Percentiles rank a stretch among this genome's conserved stretches.
These are phyloP conservation scores for Tachuris rubrigastra DNA, from an alignment of 2,113 vertebrate species.

Conservation along the genomic window DNA sequence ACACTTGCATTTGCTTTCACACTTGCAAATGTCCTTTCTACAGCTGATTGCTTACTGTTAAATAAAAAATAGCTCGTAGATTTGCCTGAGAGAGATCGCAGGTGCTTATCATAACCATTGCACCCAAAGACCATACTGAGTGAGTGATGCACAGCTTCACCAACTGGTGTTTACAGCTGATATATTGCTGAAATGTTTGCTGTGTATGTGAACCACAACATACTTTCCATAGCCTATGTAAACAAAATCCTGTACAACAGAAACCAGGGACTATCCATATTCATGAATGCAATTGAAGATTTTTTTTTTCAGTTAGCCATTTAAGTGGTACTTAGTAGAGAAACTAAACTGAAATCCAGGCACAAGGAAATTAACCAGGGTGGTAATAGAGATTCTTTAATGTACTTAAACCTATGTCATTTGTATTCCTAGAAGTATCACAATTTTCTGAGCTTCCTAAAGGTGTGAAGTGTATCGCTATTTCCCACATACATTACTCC, in stretches of 20 bases:
- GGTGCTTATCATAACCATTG: background rate
- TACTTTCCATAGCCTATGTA: background rate
- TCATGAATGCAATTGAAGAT: background rate
- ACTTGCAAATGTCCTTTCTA: slow-evolving; percentile 31
- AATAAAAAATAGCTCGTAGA: background rate
- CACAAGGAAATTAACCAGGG: background rate
- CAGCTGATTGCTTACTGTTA: slow-evolving; percentile 20
- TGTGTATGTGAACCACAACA: slow-evolving; percentile 3
- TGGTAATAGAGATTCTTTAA: background rate
- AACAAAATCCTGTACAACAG: slow-evolving; percentile 18
- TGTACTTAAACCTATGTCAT: background rate
- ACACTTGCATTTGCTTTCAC: slow-evolving; percentile 28
- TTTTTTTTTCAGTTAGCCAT: background rate
- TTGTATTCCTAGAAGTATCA: slow-evolving; percentile 42
- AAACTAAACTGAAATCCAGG: background rate
- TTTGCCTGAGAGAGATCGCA: background rate
- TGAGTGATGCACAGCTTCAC: background rate
- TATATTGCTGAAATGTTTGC: slow-evolving; percentile 22
- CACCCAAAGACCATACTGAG: background rate
- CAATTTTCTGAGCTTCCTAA: slow-evolving; percentile 29
- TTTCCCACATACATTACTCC: slow-evolving; percentile 22
- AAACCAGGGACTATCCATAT: background rate
- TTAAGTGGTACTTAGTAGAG: background rate
- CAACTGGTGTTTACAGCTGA: slow-evolving; percentile 45
- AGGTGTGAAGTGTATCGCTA: slow-evolving; percentile 22